Conservation (phyloP, 92 coral and sea anemone genomes). For the Blastomussa wellsi region DNA sequence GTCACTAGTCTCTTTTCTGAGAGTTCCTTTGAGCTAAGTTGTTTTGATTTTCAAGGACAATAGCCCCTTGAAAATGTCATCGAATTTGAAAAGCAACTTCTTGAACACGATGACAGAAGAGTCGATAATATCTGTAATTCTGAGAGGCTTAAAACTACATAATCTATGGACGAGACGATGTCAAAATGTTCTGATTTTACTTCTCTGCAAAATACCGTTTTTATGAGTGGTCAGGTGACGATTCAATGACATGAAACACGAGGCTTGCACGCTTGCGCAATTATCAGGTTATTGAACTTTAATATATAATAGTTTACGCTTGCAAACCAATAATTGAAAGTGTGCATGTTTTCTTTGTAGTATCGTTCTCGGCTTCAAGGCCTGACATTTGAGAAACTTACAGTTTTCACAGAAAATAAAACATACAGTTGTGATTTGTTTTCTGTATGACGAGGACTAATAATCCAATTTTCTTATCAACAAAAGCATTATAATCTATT, state of each 20-base stretch:
- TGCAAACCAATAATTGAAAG: background rate
- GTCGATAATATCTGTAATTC: background rate
- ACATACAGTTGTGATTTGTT: background rate
- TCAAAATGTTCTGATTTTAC: background rate
- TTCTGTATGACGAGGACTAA: background rate
- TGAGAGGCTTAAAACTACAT: background rate
- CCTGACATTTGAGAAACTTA: background rate
- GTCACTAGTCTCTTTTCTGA: background rate
- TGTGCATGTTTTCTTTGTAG: too few species aligned
- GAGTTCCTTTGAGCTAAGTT: background rate
- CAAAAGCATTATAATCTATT: slow-evolving; percentile 4
- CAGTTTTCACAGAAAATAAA: background rate
- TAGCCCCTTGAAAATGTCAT: slow-evolving; percentile 10
- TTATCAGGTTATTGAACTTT: background rate
- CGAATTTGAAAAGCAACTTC: slow-evolving; percentile 7
- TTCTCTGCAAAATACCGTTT: background rate
- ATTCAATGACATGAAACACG: background rate
- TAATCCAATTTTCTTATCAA: slow-evolving; percentile 14
- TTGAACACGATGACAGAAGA: background rate
- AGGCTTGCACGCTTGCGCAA: slow-evolving; percentile 7
- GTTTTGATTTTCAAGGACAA: background rate
- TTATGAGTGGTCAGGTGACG: slow-evolving; percentile 19
- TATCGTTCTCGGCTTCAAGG: background rate
- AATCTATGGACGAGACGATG: background rate
- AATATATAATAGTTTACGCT: background rate